Percentiles rank a stretch among this genome's conserved stretches.
Conservation (phyloP, 2,113 vertebrate genomes). For the Natator depressus region DNA sequence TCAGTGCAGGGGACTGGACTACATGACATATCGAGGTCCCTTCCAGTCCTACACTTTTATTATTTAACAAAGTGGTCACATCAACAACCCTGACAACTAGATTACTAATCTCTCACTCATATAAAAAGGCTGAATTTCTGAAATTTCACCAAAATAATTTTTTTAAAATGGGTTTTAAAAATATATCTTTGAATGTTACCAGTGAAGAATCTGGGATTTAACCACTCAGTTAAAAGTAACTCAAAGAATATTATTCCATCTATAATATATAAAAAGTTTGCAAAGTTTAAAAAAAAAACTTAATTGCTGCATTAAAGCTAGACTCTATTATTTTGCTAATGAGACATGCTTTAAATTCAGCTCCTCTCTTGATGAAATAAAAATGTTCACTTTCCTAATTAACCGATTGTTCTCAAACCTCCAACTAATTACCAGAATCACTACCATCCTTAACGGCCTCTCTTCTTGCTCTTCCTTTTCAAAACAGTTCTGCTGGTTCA, state of each 20-base stretch:
- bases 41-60: background rate
- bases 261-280: background rate
- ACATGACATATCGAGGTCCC: background rate
- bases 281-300: background rate
- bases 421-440: background rate
- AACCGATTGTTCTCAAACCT: background rate
- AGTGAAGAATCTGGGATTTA: background rate
- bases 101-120: background rate
- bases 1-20: background rate
- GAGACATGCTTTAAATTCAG: background rate
- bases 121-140: background rate
- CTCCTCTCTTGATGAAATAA: background rate
- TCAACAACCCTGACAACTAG: background rate
- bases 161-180: background rate
- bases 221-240: background rate
- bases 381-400: background rate
- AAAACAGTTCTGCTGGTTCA: background rate
- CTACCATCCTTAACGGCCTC: rapidly evolving
- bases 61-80: background rate
- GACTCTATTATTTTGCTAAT: background rate
- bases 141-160: background rate
- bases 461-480: background rate
- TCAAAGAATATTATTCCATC: background rate
- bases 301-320: background rate
- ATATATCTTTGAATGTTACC: background rate